Evolutionary conservation across 1,140 invertebrate species (phyloP).

Genomic region (Brachionus calyciflorus): DNA sequence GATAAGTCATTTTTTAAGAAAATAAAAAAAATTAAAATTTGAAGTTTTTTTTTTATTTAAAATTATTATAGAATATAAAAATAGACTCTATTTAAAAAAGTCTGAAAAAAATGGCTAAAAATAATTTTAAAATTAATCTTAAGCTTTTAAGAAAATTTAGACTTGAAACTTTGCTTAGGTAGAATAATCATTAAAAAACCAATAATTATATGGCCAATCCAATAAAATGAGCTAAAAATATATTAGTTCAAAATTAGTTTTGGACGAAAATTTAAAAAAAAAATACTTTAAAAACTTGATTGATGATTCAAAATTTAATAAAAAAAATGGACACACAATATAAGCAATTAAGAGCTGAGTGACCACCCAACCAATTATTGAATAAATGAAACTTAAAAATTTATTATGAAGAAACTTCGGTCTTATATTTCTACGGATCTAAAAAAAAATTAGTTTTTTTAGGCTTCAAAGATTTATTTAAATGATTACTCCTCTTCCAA

Average conservation of each 20-base stretch:
- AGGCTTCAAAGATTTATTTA: slow-evolving; percentile 44
- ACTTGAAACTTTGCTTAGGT: slow-evolving; percentile 34
- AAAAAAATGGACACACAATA: slow-evolving; percentile 79
- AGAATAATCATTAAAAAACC: slow-evolving; percentile 7
- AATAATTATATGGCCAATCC: slow-evolving; percentile 33
- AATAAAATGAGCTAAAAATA: slow-evolving; percentile 46
- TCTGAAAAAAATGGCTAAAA: background rate
- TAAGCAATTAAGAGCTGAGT: slow-evolving; percentile 82
- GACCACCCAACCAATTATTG: slow-evolving; percentile 70
- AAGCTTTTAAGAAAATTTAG: slow-evolving; percentile 10
- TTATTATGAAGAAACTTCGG: slow-evolving; percentile 71
- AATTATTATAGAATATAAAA: background rate
- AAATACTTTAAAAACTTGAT: slow-evolving; percentile 38
- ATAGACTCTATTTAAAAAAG: background rate
- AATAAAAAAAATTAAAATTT: background rate
- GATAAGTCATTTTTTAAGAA: background rate
- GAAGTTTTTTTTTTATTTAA: background rate
- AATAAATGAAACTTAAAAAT: slow-evolving; percentile 70
- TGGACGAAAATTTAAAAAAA: background rate
- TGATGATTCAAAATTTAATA: slow-evolving; percentile 68
- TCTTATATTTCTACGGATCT: slow-evolving; percentile 69
- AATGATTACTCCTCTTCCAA: slow-evolving; percentile 60
- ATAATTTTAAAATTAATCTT: too few species aligned
- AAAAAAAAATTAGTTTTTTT: slow-evolving; percentile 62
- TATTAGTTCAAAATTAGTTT: background rate